Conservation (phyloP, 2,888 invertebrate species). For the Zootermopsis nevadensis region DNA sequence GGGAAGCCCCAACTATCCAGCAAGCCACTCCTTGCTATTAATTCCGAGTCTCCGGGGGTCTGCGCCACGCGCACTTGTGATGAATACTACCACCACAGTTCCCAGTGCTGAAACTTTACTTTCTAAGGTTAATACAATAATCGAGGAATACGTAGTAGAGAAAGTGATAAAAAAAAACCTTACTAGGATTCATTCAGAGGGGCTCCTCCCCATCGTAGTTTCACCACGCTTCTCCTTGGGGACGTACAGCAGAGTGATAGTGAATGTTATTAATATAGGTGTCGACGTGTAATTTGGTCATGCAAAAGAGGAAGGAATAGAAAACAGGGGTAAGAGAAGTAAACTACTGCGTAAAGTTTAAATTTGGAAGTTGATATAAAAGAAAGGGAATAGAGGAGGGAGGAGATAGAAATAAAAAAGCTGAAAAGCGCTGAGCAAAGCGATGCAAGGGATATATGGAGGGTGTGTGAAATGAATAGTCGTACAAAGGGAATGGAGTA, state of each 20-base stretch:
- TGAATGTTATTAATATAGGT: constrained; percentile 34
- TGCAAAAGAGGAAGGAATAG: not conserved
- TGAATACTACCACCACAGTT: not conserved
- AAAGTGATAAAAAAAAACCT: not conserved
- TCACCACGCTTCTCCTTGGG: not conserved
- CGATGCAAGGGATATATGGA: not conserved
- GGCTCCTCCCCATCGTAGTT: not conserved
- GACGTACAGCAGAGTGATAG: not conserved
- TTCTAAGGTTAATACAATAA: constrained; percentile 5
- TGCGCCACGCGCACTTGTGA: not conserved
- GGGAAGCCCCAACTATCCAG: not conserved
- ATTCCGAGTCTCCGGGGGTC: constrained; percentile 25
- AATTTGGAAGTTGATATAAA: constrained; percentile 40
- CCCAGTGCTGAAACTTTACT: not conserved
- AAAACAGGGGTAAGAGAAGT: not conserved
- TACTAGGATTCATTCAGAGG: not conserved
- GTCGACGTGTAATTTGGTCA: constrained; percentile 39
- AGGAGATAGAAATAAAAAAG: constrained; percentile 8
- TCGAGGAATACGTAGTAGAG: not conserved
- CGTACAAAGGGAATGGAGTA: constrained; percentile 35
- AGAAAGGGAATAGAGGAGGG: constrained; percentile 5
- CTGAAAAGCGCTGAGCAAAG: constrained; percentile 38
- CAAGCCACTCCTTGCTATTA: constrained; percentile 47
- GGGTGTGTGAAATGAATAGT: not conserved
- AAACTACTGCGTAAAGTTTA: not conserved